Conservation (phyloP, 1,140 invertebrate genomes). For the Coenobita brevimanus region DNA sequence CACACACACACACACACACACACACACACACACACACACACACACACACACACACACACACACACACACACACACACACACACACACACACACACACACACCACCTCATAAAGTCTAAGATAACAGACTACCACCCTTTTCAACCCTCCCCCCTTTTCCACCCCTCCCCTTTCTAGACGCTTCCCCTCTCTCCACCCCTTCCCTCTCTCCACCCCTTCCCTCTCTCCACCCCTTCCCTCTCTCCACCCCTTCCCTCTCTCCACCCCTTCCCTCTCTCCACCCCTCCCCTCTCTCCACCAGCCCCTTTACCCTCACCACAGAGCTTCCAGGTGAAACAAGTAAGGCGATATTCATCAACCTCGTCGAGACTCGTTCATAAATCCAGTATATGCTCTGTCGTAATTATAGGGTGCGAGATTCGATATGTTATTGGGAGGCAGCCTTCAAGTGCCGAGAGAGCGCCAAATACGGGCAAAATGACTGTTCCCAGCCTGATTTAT, state of each 20-base stretch:
- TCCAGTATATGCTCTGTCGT: slow-evolving; percentile 62
- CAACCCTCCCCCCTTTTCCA: background rate
- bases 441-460: slow-evolving; percentile 45
- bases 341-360: slow-evolving; percentile 65
- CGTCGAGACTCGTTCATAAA: slow-evolving; percentile 63
- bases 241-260: background rate
- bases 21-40: too few relatives aligned
- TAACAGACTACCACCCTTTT: too few relatives aligned
- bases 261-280: background rate
- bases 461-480: slow-evolving; percentile 57
- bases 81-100: too few relatives aligned
- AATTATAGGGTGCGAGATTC: slow-evolving; percentile 64
- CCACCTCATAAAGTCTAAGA: too few relatives aligned
- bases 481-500: slow-evolving; percentile 61
- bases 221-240: background rate
- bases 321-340: slow-evolving; percentile 48
- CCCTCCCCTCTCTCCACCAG: background rate
- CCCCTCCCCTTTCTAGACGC: background rate
- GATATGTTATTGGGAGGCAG: slow-evolving; percentile 67
- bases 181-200: background rate
- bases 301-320: background rate
- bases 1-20: too few relatives aligned
- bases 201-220: slow-evolving; percentile 5
- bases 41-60: too few relatives aligned
- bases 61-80: too few relatives aligned